Conservation (phyloP, 1,140 invertebrate species). For the Amyelois transitella region DNA sequence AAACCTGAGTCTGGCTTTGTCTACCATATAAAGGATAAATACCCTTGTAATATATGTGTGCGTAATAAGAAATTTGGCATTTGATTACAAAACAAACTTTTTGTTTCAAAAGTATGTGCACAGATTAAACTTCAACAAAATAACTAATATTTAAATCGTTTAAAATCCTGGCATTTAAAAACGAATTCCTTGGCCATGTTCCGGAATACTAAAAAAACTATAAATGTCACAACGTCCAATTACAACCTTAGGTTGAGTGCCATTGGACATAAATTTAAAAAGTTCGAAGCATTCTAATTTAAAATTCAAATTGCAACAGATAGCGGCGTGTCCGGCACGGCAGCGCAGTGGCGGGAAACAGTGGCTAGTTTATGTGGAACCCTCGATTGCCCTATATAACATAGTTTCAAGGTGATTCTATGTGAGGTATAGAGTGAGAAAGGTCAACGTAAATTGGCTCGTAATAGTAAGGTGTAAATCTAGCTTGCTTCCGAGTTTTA, state of each 20-base stretch:
- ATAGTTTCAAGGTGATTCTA: background rate
- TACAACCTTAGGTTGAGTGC: background rate
- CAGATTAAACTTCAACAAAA: no score
- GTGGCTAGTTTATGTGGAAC: background rate
- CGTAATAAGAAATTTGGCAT: no score
- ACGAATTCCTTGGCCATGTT: background rate
- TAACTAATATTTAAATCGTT: no score
- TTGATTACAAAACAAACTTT: no score
- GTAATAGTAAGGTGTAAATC: constrained; percentile 1
- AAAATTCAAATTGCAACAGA: constrained; percentile 3
- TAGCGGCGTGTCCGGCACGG: background rate
- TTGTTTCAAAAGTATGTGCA: no score
- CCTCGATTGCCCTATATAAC: background rate
- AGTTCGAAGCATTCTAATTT: background rate
- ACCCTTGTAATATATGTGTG: no score
- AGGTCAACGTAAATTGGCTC: constrained; percentile 1
- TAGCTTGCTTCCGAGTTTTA: constrained; percentile 4
- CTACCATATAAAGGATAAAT: no score
- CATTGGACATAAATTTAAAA: background rate
- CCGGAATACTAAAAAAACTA: background rate
- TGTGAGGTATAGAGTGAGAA: background rate
- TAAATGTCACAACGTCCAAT: background rate
- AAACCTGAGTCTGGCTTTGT: no score
- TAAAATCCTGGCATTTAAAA: background rate
- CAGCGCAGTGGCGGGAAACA: background rate